phyloP scores from a whole-genome alignment of 2,888 invertebrate species.

The Psococerastis gibbosa region DNA sequence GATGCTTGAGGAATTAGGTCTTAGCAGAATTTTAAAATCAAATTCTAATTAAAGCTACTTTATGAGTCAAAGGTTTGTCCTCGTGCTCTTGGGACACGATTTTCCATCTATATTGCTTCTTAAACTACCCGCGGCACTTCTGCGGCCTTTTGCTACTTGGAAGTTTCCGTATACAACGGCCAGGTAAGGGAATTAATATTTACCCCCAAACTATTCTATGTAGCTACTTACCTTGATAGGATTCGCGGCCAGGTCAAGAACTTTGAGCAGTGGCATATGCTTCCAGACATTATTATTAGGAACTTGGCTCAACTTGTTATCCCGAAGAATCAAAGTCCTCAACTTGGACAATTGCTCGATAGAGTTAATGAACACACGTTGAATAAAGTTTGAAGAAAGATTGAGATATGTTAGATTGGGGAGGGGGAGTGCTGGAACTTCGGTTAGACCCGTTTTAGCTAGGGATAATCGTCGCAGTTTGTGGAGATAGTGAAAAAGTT shows the following conservation, averaged over 20 bases:
- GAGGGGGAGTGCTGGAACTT: conserved; percentile 52
- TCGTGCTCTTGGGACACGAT: no score
- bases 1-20: no score
- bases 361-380: conserved; percentile 45
- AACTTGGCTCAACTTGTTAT: conserved; percentile 55
- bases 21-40: no score
- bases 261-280: conserved; percentile 48
- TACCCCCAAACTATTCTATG: no score
- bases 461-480: conserved; percentile 59
- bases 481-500: conserved; percentile 70
- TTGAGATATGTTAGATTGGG: conserved; percentile 61
- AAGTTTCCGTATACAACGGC: no score
- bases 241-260: conserved; percentile 63
- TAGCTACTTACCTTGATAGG: conserved; percentile 48
- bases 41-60: no score
- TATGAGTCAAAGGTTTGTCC: no score
- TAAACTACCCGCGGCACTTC: no score
- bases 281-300: conserved; percentile 57
- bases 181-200: no score
- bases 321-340: conserved; percentile 52
- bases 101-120: no score
- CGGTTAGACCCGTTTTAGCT: conserved; percentile 54
- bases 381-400: conserved; percentile 57
- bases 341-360: conserved; percentile 36
- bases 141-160: no score